These are phyloP conservation scores for Cerceris rybyensis DNA, from an alignment of 2,888 invertebrate species.

Conservation along the genomic window DNA sequence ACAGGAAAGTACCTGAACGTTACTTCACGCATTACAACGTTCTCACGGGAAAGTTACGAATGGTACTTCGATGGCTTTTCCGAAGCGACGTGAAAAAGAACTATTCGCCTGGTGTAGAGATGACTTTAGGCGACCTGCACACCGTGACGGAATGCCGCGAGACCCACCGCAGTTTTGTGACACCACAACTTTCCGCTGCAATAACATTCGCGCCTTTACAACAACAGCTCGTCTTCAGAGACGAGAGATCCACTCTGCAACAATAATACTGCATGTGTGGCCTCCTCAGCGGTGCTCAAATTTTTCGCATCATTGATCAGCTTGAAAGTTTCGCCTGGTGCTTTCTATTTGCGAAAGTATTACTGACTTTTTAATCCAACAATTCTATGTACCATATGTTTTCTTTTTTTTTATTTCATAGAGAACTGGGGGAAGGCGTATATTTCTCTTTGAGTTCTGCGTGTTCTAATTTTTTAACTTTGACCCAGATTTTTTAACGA, in stretches of 20 bases:
- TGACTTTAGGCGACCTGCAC: constrained; percentile 52
- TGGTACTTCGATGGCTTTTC: constrained; percentile 21
- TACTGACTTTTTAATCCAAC: too few relatives aligned
- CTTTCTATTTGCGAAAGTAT: too few relatives aligned
- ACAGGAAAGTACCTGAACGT: constrained; percentile 15
- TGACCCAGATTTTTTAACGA: too few relatives aligned
- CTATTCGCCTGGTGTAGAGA: constrained; percentile 38
- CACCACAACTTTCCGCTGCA: constrained; percentile 74
- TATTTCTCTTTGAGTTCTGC: too few relatives aligned
- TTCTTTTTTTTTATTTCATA: too few relatives aligned
- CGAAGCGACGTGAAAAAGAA: constrained; percentile 17
- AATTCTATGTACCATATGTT: too few relatives aligned
- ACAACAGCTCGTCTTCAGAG: constrained; percentile 68
- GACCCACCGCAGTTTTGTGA: constrained; percentile 75
- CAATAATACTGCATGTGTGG: constrained; percentile 79
- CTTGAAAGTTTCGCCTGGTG: too few relatives aligned
- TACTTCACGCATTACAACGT: constrained; percentile 28
- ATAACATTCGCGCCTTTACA: constrained; percentile 75
- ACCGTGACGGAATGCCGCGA: constrained; percentile 27
- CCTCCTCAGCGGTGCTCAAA: constrained; percentile 67
- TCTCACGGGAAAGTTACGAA: constrained; percentile 35
- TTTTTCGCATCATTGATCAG: constrained; percentile 34
- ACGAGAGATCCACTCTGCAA: constrained; percentile 76
- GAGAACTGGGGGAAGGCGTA: too few relatives aligned
- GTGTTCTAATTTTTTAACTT: too few relatives aligned